Conservation (phyloP, 2,888 invertebrate species). For the Syrista parreyssii region DNA sequence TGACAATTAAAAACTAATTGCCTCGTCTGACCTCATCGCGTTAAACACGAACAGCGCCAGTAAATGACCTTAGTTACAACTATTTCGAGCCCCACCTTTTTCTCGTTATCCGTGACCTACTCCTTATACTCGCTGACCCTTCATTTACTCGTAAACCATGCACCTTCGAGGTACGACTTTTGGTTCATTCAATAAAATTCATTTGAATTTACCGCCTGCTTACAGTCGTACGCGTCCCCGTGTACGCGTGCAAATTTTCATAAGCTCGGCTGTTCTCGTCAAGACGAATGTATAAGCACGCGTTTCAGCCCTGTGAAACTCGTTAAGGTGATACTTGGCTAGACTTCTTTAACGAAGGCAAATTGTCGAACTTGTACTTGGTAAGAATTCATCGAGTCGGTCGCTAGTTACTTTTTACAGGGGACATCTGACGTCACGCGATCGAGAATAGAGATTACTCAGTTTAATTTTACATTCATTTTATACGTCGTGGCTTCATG, state of each 20-base stretch:
- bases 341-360: too few relatives aligned
- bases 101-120: neutral
- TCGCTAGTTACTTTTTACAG: too few relatives aligned
- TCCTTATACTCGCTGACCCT: neutral
- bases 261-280: too few relatives aligned
- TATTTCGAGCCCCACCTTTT: neutral
- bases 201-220: neutral
- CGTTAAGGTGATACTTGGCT: too few relatives aligned
- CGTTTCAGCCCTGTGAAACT: too few relatives aligned
- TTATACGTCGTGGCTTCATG: too few relatives aligned
- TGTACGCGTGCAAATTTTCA: too few relatives aligned
- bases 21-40: slow-evolving; percentile 4
- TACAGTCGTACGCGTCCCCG: too few relatives aligned
- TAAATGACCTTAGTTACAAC: neutral
- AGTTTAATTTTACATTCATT: too few relatives aligned
- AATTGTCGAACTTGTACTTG: too few relatives aligned
- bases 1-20: slow-evolving; percentile 40
- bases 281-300: too few relatives aligned
- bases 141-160: neutral
- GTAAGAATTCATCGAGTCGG: too few relatives aligned
- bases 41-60: neutral
- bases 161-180: neutral
- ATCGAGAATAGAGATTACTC: neutral
- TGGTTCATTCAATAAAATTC: neutral
- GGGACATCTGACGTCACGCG: neutral